Evolutionary conservation across 2,888 invertebrate species (phyloP).

Genomic region (Gandaritis pyraliata): DNA sequence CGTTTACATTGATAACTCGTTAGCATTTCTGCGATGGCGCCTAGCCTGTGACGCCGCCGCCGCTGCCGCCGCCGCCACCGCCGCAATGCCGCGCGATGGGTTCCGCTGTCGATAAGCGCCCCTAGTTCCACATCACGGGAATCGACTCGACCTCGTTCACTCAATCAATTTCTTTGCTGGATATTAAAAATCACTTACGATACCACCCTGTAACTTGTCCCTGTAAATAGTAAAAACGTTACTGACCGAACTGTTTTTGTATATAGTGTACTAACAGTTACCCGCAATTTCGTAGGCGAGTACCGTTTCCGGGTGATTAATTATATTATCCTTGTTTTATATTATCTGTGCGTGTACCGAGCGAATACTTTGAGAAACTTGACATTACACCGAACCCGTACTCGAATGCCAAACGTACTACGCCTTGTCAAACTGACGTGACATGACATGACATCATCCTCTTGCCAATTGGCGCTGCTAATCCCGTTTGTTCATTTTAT

Average conservation of each 20-base stretch:
- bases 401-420: too few relatives aligned
- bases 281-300: too few relatives aligned
- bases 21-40: slow-evolving; percentile 80
- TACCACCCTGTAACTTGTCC: neutral
- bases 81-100: slow-evolving; percentile 46
- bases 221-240: slow-evolving; percentile 3
- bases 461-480: too few relatives aligned
- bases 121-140: slow-evolving; percentile 22
- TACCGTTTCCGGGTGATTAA: too few relatives aligned
- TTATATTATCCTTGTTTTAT: too few relatives aligned
- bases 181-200: slow-evolving; percentile 1
- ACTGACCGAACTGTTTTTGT: slow-evolving; percentile 5
- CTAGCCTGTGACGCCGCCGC: slow-evolving; percentile 70
- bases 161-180: slow-evolving; percentile 16
- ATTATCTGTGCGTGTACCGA: too few relatives aligned
- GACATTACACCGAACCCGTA: too few relatives aligned
- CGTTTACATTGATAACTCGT: slow-evolving; percentile 82
- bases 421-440: too few relatives aligned
- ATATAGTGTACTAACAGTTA: too few relatives aligned
- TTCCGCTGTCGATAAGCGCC: slow-evolving; percentile 61
- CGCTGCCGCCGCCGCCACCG: neutral
- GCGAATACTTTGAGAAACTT: too few relatives aligned
- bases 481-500: too few relatives aligned
- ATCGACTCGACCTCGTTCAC: slow-evolving; percentile 19
- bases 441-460: too few relatives aligned